phyloP scores from a whole-genome alignment of 1,140 invertebrate species.

The Cepaea nemoralis region DNA sequence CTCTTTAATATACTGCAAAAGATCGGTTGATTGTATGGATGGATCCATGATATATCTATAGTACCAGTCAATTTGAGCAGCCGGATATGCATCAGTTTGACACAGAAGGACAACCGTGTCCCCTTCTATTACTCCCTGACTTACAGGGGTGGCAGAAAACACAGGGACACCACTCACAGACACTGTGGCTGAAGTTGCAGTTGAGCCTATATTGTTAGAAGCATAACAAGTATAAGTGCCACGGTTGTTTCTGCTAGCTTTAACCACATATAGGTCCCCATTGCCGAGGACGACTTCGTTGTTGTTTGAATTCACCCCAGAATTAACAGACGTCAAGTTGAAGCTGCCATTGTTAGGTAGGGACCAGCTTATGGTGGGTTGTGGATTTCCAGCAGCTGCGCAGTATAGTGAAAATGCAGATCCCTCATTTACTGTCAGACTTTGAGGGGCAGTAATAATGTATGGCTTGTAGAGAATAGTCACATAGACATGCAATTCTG shows the following conservation, averaged over 20 bases:
- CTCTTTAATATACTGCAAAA: not conserved
- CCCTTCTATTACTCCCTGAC: constrained; percentile 8
- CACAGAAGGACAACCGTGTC: constrained; percentile 8
- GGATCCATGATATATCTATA: constrained; percentile 22
- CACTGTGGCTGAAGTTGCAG: not conserved
- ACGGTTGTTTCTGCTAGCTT: not conserved
- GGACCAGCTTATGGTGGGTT: constrained; percentile 4
- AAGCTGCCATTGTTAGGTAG: not conserved
- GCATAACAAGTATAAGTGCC: constrained; percentile 24
- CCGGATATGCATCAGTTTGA: not conserved
- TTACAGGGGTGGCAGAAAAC: not conserved
- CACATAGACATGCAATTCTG: not conserved
- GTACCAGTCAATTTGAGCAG: constrained; percentile 11
- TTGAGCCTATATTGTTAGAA: constrained; percentile 1
- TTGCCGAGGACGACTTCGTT: not conserved
- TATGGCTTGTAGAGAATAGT: not conserved
- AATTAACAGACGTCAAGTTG: not conserved
- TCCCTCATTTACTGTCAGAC: not conserved
- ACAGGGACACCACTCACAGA: not conserved
- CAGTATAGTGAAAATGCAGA: not conserved
- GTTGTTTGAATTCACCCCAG: not conserved
- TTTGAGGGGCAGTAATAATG: not conserved
- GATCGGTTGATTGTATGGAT: constrained; percentile 20
- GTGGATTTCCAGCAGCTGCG: constrained; percentile 10
- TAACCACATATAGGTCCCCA: not conserved